Conservation (phyloP, 2,888 invertebrate genomes). For the Campoplex capitator region DNA sequence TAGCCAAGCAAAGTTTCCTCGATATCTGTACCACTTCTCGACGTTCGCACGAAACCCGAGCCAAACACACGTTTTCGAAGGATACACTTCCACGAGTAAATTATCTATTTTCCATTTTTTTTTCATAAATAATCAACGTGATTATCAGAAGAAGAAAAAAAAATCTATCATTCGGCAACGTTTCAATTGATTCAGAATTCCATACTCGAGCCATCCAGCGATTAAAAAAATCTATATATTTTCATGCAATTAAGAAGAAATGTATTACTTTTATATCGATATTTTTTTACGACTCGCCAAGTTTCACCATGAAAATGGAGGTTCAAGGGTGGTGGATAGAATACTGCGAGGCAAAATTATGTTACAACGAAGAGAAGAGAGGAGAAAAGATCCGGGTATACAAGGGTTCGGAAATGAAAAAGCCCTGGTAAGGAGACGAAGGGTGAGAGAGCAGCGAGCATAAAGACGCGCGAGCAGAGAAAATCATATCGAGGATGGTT, state of each 20-base stretch:
- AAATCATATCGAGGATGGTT: conserved; percentile 66
- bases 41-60: not conserved
- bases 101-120: not conserved
- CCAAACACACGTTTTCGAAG: not conserved
- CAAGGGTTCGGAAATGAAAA: conserved; percentile 48
- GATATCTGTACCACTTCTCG: not conserved
- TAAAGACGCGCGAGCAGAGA: conserved; percentile 54
- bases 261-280: conserved; percentile 7
- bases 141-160: not conserved
- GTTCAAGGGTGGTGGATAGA: not conserved
- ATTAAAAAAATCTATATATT: not conserved
- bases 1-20: conserved; percentile 16
- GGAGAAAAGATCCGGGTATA: not conserved
- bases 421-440: conserved; percentile 5
- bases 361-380: conserved; percentile 25
- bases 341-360: conserved; percentile 28
- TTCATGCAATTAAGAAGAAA: not conserved
- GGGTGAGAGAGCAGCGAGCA: conserved; percentile 42
- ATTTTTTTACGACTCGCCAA: not conserved
- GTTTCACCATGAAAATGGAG: conserved; percentile 2
- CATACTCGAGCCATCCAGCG: not conserved
- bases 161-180: not conserved
- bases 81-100: not conserved
- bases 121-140: not conserved
- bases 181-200: not conserved